Evolutionary conservation across 1,140 invertebrate genomes (phyloP), one percentile per base, ranked within the genome.

Genomic region (Pogonomyrmex barbatus): DNA sequence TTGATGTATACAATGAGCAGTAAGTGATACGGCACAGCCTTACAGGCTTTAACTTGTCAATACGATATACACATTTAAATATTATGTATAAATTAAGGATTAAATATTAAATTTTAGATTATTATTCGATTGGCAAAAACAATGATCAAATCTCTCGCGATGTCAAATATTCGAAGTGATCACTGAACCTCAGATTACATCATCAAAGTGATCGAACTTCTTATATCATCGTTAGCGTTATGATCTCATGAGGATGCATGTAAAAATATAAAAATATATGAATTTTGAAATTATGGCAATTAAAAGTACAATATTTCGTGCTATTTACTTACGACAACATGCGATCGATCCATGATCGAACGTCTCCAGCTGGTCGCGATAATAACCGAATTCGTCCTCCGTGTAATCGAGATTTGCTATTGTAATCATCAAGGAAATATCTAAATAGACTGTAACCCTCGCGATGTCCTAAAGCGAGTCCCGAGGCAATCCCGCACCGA

Each of bases 1-100:
- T 9, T 17, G 1, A 77, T 42, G 14, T 47, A 76, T 60, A 76
- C 24, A 77, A 77, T 33, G 36, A 77, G 12, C 14, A 24, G 24
- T 24, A 24, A 24, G 24, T 24, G 0, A 24, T 24, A 24, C 24
- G 24, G 24, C 24, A 24, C 24, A 24, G 24, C 24, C 24, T 24
- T 24, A 24, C 24, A 24, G 24, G 24, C 24, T 24, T 58, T 62
- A 10, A 36, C 63, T 33, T 77, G 17, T 54, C 45, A 12, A n/a
- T 71, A 17, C 36, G 6, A 30, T 42, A 42, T 8, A 45, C 4
- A 77, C 1, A 77, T 62, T 47, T 36, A 33, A 47, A 77, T 12
- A 30, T 17, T 5, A 77, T 65, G 50, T 47, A 45, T n/a, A 78
- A 77, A 54, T 3, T 33, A 17, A 39, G 14, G 12, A 2, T 62